A percentile compares a stretch with the other conserved stretches of the same genome.
Conservation (phyloP, 1,140 invertebrate genomes). For the Cydia pomonella region DNA sequence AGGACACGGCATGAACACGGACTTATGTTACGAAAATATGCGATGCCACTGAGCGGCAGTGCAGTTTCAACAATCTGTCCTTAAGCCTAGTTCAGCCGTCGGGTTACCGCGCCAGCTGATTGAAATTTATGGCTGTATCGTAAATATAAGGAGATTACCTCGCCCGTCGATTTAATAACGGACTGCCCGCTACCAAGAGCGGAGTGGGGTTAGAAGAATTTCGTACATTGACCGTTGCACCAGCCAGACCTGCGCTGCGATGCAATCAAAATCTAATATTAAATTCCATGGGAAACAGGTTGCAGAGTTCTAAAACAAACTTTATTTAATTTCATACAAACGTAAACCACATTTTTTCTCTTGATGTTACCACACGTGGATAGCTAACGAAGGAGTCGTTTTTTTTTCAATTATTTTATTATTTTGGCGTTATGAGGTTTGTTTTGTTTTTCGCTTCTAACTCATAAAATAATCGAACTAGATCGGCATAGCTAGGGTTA, state of each 20-base stretch:
- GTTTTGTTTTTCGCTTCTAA: no score
- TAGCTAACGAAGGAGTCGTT: no score
- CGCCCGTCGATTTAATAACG: slow-evolving; percentile 17
- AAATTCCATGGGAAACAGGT: no score
- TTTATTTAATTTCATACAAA: no score
- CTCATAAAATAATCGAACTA: no score
- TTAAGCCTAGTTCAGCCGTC: slow-evolving; percentile 15
- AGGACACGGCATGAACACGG: background rate
- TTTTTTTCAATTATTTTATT: no score
- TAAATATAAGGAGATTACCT: slow-evolving; percentile 21
- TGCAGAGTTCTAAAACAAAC: no score
- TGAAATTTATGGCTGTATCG: slow-evolving; percentile 15
- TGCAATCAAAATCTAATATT: background rate
- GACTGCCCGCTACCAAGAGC: background rate
- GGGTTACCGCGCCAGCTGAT: slow-evolving; percentile 2
- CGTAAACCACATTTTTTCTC: no score
- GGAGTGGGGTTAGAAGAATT: background rate
- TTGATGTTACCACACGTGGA: no score
- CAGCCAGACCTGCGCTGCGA: background rate
- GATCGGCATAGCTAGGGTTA: no score
- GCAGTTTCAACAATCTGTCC: slow-evolving; percentile 14
- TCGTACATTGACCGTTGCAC: background rate
- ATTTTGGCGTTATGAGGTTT: no score
- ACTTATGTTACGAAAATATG: background rate
- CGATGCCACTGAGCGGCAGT: background rate